Percentiles rank a stretch among this genome's conserved stretches.
Evolutionary conservation across 1,140 invertebrate species (phyloP).

Genomic region (Drosophila punjabiensis): DNA sequence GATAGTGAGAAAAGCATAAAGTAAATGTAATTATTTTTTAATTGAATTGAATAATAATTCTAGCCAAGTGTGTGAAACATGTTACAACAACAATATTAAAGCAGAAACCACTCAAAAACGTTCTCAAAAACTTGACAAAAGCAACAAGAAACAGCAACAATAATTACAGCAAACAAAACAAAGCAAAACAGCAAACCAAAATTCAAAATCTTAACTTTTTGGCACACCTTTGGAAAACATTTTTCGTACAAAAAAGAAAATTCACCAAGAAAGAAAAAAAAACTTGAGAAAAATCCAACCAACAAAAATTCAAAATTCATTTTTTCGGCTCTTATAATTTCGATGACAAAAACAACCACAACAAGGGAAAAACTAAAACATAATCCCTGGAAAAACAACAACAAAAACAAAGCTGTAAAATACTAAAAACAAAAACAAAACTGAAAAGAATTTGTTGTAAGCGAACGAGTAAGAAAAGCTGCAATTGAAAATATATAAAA

Average conservation of each 20-base stretch:
- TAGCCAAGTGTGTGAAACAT: constrained; percentile 57
- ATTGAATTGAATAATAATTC: constrained; percentile 58
- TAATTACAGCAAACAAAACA: constrained; percentile 43
- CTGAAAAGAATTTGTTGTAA: constrained; percentile 66
- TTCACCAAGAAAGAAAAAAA: neutral
- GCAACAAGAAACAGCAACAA: constrained; percentile 55
- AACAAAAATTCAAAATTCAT: constrained; percentile 76
- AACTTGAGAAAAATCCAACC: constrained; percentile 27
- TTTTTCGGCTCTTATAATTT: constrained; percentile 78
- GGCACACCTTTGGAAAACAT: constrained; percentile 85
- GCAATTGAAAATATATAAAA: constrained; percentile 36
- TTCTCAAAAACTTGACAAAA: constrained; percentile 76
- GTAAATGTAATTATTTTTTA: constrained; percentile 63
- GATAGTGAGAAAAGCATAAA: constrained; percentile 54
- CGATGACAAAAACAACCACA: constrained; percentile 27
- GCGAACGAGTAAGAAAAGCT: constrained; percentile 43
- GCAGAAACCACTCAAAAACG: constrained; percentile 84
- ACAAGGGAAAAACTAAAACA: constrained; percentile 26
- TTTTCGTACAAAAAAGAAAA: constrained; percentile 66
- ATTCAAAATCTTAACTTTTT: constrained; percentile 77
- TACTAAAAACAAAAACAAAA: constrained; percentile 14
- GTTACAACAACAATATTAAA: constrained; percentile 40
- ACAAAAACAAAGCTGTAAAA: constrained; percentile 51
- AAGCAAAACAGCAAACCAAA: constrained; percentile 34
- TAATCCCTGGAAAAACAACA: constrained; percentile 11